Evolutionary conservation across 2,888 invertebrate genomes (phyloP).

Genomic region (Alviniconcha strummeri): DNA sequence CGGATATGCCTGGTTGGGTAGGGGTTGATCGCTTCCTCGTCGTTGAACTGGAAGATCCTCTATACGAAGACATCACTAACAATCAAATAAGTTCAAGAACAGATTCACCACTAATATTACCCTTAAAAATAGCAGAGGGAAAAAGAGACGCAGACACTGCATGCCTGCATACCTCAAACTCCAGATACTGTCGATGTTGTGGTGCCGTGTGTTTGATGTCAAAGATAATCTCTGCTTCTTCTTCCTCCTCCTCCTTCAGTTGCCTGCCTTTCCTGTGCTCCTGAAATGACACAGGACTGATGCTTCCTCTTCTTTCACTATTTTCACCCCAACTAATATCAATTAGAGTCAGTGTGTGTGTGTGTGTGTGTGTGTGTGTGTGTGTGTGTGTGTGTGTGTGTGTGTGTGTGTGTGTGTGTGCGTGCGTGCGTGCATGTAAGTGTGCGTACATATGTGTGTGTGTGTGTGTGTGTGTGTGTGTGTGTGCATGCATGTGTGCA

Average conservation of each 20-base stretch:
- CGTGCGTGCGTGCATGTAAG: background rate
- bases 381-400: too few relatives aligned
- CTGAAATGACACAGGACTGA: background rate
- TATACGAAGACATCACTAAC: too few relatives aligned
- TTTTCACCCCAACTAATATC: background rate
- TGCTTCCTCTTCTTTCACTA: too few relatives aligned
- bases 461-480: background rate
- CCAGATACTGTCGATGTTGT: slow-evolving; percentile 90
- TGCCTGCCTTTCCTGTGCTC: slow-evolving; percentile 37
- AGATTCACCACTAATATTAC: too few relatives aligned
- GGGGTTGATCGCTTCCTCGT: too few relatives aligned
- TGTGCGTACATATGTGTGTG: background rate
- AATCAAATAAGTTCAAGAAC: too few relatives aligned
- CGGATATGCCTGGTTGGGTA: too few relatives aligned
- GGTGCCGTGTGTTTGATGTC: slow-evolving; percentile 85
- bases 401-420: too few relatives aligned
- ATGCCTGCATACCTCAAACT: slow-evolving; percentile 77
- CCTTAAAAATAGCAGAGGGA: too few relatives aligned
- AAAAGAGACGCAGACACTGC: too few relatives aligned
- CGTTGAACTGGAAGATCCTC: too few relatives aligned
- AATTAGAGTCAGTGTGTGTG: background rate
- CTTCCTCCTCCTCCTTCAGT: slow-evolving; percentile 73
- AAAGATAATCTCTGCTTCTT: slow-evolving; percentile 78
- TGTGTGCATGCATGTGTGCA: background rate
- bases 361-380: background rate